Conservation (phyloP, 2,113 vertebrate genomes). For the Phoenicopterus ruber region DNA sequence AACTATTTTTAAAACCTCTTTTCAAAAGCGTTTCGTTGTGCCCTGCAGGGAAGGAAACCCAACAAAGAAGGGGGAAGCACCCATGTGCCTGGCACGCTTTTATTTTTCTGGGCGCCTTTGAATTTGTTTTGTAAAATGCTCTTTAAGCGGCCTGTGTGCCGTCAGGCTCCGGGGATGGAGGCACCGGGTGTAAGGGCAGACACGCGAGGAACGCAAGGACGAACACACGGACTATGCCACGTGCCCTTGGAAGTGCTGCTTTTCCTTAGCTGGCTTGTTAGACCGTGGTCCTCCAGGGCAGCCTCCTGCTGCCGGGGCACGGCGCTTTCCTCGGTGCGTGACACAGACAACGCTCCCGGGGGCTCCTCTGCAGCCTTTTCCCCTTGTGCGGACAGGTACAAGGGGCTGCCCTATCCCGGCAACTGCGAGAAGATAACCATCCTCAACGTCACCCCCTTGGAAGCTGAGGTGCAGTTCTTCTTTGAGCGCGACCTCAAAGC, state of each 20-base stretch:
- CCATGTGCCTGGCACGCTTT: neutral
- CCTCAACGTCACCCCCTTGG: slow-evolving; percentile 77
- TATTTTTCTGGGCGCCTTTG: neutral
- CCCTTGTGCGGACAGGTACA: slow-evolving; percentile 76
- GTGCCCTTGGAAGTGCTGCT: neutral
- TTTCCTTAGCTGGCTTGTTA: neutral
- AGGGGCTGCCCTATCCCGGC: slow-evolving; percentile 74
- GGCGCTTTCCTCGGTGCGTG: rapidly evolving
- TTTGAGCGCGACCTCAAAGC: slow-evolving; percentile 81
- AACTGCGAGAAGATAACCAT: slow-evolving; percentile 84
- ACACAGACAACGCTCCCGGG: neutral
- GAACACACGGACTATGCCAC: rapidly evolving
- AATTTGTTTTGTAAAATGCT: neutral
- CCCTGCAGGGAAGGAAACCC: neutral
- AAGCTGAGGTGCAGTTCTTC: slow-evolving; percentile 76
- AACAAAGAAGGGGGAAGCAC: neutral
- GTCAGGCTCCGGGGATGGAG: neutral
- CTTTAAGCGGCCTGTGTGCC: neutral
- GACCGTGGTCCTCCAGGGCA: neutral
- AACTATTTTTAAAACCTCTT: neutral
- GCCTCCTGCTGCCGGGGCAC: neutral
- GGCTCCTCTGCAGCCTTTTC: neutral
- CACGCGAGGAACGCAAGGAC: neutral
- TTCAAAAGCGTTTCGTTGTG: neutral
- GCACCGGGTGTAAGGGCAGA: neutral